Conservation (phyloP, 2,113 vertebrate genomes). For the Apus apus region DNA sequence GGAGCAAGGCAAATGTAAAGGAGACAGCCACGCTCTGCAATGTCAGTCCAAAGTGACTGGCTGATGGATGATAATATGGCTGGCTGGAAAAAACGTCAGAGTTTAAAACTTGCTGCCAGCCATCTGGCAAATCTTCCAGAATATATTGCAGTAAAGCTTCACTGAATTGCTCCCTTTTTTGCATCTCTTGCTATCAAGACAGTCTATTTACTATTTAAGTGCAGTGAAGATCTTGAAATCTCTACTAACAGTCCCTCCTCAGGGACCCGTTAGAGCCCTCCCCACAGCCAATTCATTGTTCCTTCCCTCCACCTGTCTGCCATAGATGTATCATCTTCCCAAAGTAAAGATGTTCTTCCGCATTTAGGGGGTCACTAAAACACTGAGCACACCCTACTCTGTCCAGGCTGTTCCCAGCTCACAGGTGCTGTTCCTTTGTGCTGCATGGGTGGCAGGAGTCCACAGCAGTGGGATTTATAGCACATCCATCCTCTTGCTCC, state of each 20-base stretch:
- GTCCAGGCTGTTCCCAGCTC: not conserved
- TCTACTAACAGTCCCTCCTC: not conserved
- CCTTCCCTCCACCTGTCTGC: not conserved
- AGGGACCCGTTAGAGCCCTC: not conserved
- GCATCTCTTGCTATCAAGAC: not conserved
- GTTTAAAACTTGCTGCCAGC: slow-evolving; percentile 45
- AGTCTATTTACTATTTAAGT: not conserved
- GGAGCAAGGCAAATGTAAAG: slow-evolving; percentile 2
- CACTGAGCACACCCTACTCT: not conserved
- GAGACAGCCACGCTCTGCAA: slow-evolving; percentile 36
- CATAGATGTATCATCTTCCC: not conserved
- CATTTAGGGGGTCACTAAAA: not conserved
- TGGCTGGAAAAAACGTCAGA: slow-evolving; percentile 11
- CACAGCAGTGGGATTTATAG: not conserved
- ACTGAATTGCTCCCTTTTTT: not conserved
- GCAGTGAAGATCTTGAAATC: not conserved
- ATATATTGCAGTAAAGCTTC: not conserved
- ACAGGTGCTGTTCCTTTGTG: not conserved
- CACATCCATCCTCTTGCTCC: not conserved
- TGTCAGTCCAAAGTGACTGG: slow-evolving; percentile 53
- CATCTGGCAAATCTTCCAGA: slow-evolving; percentile 40
- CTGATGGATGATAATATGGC: slow-evolving; percentile 32
- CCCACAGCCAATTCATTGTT: not conserved
- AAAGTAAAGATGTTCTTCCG: not conserved
- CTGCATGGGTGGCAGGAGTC: not conserved